Evolutionary conservation across 2,797 vertebrate species (phyloP).

Genomic region (Coregonus suidteri): DNA sequence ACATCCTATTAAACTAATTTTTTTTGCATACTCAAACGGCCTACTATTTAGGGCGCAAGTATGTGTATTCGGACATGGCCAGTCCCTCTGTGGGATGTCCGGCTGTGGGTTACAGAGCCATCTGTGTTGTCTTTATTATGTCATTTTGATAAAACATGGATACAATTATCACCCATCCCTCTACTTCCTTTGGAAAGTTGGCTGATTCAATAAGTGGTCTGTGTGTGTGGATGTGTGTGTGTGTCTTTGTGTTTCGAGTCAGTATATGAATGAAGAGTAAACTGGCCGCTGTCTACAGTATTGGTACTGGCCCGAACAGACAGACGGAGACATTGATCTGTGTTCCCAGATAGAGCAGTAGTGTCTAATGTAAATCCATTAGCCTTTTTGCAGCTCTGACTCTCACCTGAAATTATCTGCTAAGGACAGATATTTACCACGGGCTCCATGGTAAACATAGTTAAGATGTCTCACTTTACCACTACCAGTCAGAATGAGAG

Average conservation of each 20-base stretch:
- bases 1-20: too few species aligned
- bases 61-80: too few species aligned
- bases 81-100: not conserved
- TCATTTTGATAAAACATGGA: conserved; percentile 16
- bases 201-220: not conserved
- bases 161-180: conserved; percentile 1
- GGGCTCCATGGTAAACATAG: not conserved
- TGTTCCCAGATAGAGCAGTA: too few species aligned
- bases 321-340: too few species aligned
- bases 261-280: not conserved
- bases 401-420: conserved; percentile 21
- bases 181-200: conserved; percentile 14
- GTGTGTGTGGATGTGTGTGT: conserved; percentile 18
- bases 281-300: conserved; percentile 39
- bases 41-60: too few species aligned
- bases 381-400: conserved; percentile 46
- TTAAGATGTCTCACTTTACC: not conserved
- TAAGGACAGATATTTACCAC: not conserved
- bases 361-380: too few species aligned
- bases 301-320: too few species aligned
- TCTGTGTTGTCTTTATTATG: conserved; percentile 15
- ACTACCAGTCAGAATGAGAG: not conserved
- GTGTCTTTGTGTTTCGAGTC: conserved; percentile 17
- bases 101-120: not conserved
- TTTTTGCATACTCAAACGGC: too few species aligned